Conservation (phyloP, 2,797 vertebrate genomes). For the Falco peregrinus region DNA sequence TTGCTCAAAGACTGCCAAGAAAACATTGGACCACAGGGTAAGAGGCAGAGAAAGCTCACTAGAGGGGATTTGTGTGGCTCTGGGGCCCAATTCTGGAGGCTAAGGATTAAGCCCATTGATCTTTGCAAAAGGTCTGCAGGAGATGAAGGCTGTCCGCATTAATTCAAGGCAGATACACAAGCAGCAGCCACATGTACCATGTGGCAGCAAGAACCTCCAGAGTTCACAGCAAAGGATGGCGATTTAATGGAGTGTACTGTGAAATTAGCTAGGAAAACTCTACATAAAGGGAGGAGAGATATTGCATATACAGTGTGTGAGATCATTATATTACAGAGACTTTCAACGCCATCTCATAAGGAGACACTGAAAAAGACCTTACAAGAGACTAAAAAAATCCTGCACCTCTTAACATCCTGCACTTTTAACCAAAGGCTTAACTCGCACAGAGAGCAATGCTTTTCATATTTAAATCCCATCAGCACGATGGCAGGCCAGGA, state of each 20-base stretch:
- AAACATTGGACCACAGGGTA: not conserved
- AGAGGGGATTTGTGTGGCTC: not conserved
- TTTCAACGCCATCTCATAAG: slow-evolving; percentile 60
- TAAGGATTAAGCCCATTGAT: not conserved
- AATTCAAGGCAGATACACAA: slow-evolving; percentile 21
- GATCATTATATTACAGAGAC: slow-evolving; percentile 67
- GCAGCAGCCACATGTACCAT: not conserved
- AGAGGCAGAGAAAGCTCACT: not conserved
- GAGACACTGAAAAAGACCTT: slow-evolving; percentile 56
- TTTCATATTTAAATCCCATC: slow-evolving; percentile 71
- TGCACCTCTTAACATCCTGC: slow-evolving; percentile 57
- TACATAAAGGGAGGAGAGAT: slow-evolving; percentile 18
- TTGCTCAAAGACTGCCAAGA: not conserved
- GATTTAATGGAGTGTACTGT: slow-evolving; percentile 63
- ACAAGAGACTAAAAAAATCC: slow-evolving; percentile 61
- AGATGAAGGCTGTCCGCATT: not conserved
- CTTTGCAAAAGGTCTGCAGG: slow-evolving; percentile 25
- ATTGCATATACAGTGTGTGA: not conserved
- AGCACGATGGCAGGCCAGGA: not conserved
- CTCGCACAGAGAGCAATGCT: slow-evolving; percentile 41
- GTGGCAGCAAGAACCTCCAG: slow-evolving; percentile 52
- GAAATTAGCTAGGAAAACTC: slow-evolving; percentile 66
- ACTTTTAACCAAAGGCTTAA: slow-evolving; percentile 68
- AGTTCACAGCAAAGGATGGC: slow-evolving; percentile 58
- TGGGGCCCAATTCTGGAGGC: slow-evolving; percentile 12